Evolutionary conservation across 2,888 invertebrate genomes (phyloP).

Genomic region (Apocheima hispidaria): DNA sequence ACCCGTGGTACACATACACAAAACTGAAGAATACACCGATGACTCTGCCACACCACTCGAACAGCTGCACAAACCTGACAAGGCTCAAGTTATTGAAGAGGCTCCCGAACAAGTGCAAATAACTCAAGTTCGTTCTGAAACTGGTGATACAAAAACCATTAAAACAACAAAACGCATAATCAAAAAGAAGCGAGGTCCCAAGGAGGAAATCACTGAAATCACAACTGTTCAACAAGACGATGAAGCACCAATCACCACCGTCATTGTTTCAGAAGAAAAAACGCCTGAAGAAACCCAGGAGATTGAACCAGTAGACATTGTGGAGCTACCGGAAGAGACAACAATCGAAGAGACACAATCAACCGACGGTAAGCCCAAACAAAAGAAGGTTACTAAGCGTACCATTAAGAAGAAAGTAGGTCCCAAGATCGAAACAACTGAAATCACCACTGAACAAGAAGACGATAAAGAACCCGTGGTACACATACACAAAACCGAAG

Average conservation of each 20-base stretch:
- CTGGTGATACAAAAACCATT: conserved; percentile 62
- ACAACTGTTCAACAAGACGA: conserved; percentile 50
- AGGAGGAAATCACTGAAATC: conserved; percentile 49
- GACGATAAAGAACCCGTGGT: conserved; percentile 44
- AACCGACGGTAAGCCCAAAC: conserved; percentile 56
- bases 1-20: conserved; percentile 33
- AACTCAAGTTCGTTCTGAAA: conserved; percentile 63
- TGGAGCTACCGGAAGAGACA: conserved; percentile 65
- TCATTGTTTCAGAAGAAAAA: conserved; percentile 38
- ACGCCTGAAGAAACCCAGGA: conserved; percentile 42
- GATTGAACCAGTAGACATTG: conserved; percentile 49
- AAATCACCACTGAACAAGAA: conserved; percentile 57
- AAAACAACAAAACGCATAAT: conserved; percentile 51
- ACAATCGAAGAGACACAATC: conserved; percentile 51
- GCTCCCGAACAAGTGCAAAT: conserved; percentile 55
- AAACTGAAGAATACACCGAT: conserved; percentile 42
- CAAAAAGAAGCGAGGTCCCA: conserved; percentile 52
- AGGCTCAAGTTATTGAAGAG: conserved; percentile 60
- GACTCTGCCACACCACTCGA: conserved; percentile 44
- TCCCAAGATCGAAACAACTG: conserved; percentile 53
- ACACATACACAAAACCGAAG: conserved; percentile 39
- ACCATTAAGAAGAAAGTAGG: conserved; percentile 69
- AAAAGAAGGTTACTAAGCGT: conserved; percentile 63
- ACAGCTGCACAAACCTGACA: conserved; percentile 37
- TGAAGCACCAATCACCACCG: conserved; percentile 50